A percentile compares a stretch with the other conserved stretches of the same genome.
Evolutionary conservation across 2,113 vertebrate genomes (phyloP).

Genomic region (Pelusios castaneus): DNA sequence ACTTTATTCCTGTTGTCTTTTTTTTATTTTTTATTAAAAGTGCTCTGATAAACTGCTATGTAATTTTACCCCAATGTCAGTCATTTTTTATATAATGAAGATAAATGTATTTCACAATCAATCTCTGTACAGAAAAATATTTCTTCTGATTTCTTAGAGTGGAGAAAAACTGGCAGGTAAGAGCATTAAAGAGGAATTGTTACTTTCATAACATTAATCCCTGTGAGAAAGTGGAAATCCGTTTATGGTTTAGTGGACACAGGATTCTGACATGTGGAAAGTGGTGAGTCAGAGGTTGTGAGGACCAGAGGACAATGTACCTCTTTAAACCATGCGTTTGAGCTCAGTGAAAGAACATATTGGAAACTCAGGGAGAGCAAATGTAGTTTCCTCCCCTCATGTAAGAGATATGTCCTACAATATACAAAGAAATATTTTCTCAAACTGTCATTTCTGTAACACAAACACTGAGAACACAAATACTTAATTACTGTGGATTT

Average conservation of each 20-base stretch:
- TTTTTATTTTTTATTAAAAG: background rate
- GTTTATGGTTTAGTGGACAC: background rate
- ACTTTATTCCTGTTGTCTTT: background rate
- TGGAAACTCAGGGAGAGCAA: background rate
- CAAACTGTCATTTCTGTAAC: background rate
- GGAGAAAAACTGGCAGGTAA: slow-evolving; percentile 9
- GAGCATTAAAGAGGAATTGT: background rate
- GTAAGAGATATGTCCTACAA: rapidly evolving
- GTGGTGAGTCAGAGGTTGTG: background rate
- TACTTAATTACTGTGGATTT: background rate
- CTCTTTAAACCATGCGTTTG: background rate
- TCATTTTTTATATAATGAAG: background rate
- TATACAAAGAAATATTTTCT: rapidly evolving
- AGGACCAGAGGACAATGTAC: background rate
- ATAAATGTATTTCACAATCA: background rate
- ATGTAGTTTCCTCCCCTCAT: background rate
- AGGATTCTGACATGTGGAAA: background rate
- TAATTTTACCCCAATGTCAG: background rate
- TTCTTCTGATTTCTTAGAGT: background rate
- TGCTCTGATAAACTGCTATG: slow-evolving; percentile 6
- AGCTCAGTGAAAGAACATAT: background rate
- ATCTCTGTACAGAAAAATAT: background rate
- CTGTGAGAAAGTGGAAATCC: background rate
- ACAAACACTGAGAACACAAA: background rate
- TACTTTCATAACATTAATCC: background rate